Percentiles rank a stretch among this genome's conserved stretches.
phyloP scores from a whole-genome alignment of 1,140 invertebrate genomes.

The Leptinotarsa texana region DNA sequence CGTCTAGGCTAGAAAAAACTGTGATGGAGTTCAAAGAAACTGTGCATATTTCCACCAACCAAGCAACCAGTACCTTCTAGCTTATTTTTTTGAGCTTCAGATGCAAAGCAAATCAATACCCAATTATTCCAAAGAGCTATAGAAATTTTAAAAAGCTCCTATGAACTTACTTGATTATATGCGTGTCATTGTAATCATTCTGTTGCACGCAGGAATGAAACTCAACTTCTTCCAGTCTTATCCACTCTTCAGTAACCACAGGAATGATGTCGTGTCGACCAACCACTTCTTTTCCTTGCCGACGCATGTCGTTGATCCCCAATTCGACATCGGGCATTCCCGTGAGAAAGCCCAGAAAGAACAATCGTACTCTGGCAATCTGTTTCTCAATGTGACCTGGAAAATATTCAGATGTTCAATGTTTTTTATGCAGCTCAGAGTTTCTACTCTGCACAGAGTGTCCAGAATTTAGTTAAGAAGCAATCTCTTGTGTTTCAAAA shows the following conservation, averaged over 20 bases:
- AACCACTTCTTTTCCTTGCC: slow-evolving; percentile 98
- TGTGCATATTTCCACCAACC: too few species aligned
- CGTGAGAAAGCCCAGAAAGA: slow-evolving; percentile 91
- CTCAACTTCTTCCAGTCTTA: slow-evolving; percentile 90
- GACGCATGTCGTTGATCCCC: slow-evolving; percentile 94
- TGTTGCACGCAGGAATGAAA: slow-evolving; percentile 94
- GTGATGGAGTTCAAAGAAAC: too few species aligned
- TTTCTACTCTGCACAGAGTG: too few species aligned
- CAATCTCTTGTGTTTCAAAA: too few species aligned
- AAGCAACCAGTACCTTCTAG: too few species aligned
- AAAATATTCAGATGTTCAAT: neutral
- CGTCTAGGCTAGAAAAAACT: too few species aligned
- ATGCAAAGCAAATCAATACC: too few species aligned
- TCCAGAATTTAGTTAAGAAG: too few species aligned
- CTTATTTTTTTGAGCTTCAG: too few species aligned
- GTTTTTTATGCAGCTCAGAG: too few species aligned
- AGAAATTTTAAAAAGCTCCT: too few species aligned
- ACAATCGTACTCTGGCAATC: slow-evolving; percentile 91
- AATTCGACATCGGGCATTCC: slow-evolving; percentile 95
- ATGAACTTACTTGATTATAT: slow-evolving; percentile 81
- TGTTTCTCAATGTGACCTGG: slow-evolving; percentile 83
- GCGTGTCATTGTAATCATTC: slow-evolving; percentile 87
- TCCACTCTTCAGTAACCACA: slow-evolving; percentile 99
- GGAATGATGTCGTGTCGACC: slow-evolving; percentile 99
- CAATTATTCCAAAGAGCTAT: too few species aligned